phyloP scores from a whole-genome alignment of 2,888 invertebrate species.

The Pammene fasciana region DNA sequence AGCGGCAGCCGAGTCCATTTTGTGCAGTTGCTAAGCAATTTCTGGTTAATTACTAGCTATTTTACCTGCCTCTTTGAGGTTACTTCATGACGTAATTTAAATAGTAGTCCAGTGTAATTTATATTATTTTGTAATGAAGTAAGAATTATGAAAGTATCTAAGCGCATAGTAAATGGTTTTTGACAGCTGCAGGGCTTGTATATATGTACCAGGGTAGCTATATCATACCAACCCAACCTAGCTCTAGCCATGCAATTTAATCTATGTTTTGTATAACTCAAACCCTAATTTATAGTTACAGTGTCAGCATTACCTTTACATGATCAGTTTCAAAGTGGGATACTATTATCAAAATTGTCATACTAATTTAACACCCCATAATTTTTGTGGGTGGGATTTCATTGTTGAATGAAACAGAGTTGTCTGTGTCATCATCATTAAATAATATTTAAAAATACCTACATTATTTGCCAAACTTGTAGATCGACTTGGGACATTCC shows the following conservation, averaged over 20 bases:
- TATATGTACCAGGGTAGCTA: not conserved
- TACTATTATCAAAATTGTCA: not conserved
- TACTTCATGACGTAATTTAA: slow-evolving; percentile 42
- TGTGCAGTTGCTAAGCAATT: slow-evolving; percentile 39
- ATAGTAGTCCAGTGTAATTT: slow-evolving; percentile 9
- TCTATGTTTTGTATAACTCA: not conserved
- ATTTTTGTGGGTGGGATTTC: not conserved
- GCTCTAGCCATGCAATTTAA: not conserved
- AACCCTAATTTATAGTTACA: not conserved
- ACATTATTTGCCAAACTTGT: no score
- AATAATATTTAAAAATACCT: no score
- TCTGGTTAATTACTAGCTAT: slow-evolving; percentile 36
- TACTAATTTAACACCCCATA: not conserved
- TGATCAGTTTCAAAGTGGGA: not conserved
- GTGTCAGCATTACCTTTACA: not conserved
- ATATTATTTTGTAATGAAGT: slow-evolving; percentile 7
- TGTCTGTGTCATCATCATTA: not conserved
- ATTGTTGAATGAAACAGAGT: no score
- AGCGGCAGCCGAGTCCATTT: slow-evolving; percentile 31
- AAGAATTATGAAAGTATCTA: slow-evolving; percentile 2
- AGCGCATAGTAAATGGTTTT: not conserved
- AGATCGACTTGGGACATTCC: no score
- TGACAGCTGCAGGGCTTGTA: slow-evolving; percentile 17
- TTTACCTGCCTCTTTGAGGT: slow-evolving; percentile 34
- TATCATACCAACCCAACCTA: slow-evolving; percentile 1